Base-by-base conservation (phyloP, 92 coral and sea anemone species). In the Epizoanthus stellaris region DNA sequence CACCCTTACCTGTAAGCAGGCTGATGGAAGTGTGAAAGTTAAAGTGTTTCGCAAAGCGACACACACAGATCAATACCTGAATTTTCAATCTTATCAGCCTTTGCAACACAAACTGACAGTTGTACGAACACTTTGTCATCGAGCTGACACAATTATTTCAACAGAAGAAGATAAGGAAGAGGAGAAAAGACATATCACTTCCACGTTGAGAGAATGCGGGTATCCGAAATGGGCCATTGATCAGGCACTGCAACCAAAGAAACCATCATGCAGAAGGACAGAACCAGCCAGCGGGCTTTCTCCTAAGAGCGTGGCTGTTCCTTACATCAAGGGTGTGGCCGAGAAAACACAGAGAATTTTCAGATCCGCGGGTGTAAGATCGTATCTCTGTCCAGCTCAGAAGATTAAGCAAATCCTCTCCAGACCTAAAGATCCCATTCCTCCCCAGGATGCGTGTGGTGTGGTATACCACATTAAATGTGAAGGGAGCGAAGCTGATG, bases 251-350 rank as follows among this genome's bases (percentile, higher is more conserved):
- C 2, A 64, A 64, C 69, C 69, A 64, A 64, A 64, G 69, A 64
- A 64, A 64, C 69, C 69, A 64, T 64, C 69, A 64, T 64, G 69
- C 69, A 64, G 69, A 64, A 23, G 69, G 69, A 64, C 69, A 64
- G 69, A 64, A 64, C 69, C 69, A 64, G 69, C 69, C 21, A 64
- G 69, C 14, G 69, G 69, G 69, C 69, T 64, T 64, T 65, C 70
- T 65, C 70, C 70, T 20, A 23, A 64, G 69, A 64, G 69, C 69
- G 69, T 64, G 69, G 69, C 69, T 64, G 69, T 64, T 64, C 69
- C 20, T 64, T 64, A 64, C 69, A 64, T 64, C 69, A 64, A 64
- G 69, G 69, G 69, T 25, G 69, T 64, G 69, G 69, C 69, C 69
- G 69, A 64, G 45, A 40, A 40, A 40, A 40, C 45, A 40, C n/a